Evolutionary conservation across 2,113 vertebrate genomes (phyloP).

Genomic region (Geococcyx californianus): DNA sequence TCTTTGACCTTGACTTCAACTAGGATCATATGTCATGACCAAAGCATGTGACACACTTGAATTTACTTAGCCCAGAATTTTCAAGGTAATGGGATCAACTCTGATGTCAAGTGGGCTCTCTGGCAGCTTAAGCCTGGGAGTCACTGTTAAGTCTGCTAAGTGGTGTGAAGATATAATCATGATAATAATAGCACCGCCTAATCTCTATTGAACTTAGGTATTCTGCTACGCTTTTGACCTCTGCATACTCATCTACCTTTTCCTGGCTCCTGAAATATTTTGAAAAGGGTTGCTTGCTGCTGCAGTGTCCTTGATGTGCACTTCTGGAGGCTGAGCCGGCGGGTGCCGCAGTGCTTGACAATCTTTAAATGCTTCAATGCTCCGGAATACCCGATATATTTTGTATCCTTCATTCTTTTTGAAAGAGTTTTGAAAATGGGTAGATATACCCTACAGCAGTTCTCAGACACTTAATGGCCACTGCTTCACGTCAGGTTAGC

Average conservation of each 20-base stretch:
- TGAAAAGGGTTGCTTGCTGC: not conserved
- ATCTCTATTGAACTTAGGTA: not conserved
- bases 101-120: not conserved
- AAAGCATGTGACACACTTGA: not conserved
- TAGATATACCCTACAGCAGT: not conserved
- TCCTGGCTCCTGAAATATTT: not conserved
- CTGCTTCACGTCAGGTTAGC: not conserved
- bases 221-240: not conserved
- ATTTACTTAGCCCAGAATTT: not conserved
- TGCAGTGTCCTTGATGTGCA: constrained; percentile 49
- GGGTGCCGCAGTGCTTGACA: constrained; percentile 19
- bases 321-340: constrained; percentile 41
- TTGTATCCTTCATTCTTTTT: not conserved
- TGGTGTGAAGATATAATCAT: not conserved
- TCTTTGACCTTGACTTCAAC: not conserved
- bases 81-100: not conserved
- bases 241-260: not conserved
- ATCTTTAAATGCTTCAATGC: constrained; percentile 36
- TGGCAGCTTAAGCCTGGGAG: not conserved
- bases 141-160: not conserved
- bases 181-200: not conserved
- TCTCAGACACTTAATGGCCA: not conserved
- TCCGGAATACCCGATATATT: constrained; percentile 16
- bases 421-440: not conserved
- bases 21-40: not conserved